A percentile compares a stretch with the other conserved stretches of the same genome.
phyloP scores from a whole-genome alignment of 2,797 vertebrate species.

The Potorous gilbertii region DNA sequence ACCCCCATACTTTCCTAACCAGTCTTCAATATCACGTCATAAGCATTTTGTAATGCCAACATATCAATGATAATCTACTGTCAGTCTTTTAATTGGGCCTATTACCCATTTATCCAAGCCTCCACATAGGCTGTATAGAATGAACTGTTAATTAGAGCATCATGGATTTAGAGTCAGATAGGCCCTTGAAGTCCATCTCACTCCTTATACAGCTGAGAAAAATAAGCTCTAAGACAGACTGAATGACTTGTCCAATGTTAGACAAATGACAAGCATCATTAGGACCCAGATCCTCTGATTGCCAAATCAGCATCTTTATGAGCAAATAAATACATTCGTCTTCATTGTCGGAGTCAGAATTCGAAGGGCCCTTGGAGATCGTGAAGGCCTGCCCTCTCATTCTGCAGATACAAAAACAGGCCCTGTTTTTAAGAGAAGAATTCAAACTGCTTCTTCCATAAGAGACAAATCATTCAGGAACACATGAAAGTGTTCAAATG shows the following conservation, averaged over 20 bases:
- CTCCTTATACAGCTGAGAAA: not conserved
- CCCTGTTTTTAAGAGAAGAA: conserved; percentile 4
- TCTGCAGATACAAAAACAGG: not conserved
- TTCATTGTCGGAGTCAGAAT: not conserved
- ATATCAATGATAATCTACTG: not conserved
- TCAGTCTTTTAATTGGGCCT: not conserved
- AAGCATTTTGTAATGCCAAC: not conserved
- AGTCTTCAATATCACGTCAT: not conserved
- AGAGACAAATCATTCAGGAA: conserved; percentile 39
- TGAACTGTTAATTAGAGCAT: not conserved
- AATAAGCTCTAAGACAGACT: not conserved
- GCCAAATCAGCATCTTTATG: not conserved
- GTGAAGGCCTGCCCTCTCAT: not conserved
- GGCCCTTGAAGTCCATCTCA: not conserved
- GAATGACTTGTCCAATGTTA: not conserved
- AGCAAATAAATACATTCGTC: not conserved
- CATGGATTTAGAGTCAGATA: not conserved
- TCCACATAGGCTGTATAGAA: not conserved
- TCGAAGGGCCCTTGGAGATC: not conserved
- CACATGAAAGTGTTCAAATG: conserved; percentile 27
- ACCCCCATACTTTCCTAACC: not conserved
- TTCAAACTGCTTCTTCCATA: not conserved
- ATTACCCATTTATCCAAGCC: not conserved
- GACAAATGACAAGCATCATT: not conserved
- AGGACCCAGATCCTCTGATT: not conserved